Base-by-base conservation (phyloP, 2,113 vertebrate species). In the Varanus komodoensis region DNA sequence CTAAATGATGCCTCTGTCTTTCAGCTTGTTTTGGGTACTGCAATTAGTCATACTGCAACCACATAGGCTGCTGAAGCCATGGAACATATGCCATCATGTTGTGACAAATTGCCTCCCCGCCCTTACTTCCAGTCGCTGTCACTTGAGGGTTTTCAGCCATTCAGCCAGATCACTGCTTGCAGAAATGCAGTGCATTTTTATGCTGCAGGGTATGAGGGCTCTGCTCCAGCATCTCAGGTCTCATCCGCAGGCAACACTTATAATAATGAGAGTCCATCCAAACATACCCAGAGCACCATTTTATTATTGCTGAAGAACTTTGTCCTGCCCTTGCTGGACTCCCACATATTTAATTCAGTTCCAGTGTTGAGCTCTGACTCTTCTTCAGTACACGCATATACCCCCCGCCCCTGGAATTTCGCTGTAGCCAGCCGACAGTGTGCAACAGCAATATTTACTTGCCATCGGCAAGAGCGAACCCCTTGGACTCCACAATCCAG, bases 11-110 rank as follows among this genome's bases (percentile, higher is more conserved):
- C 44, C 44, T 85, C 54, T 69, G 38, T 79, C 32, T 85, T 50
- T 67, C 14, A 69, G 50, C 74, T 79, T 79, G 8, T 67, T 68
- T 68, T 78, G 48, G 57, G 64, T 89, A 85, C 64, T 84, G 64
- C 85, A 84, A 89, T 89, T 89, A 89, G 89, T 89, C 89, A 89
- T 64, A 77, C 44, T 52, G 74, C 57, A 34, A 78, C 52, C 89
- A 69, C 82, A 79, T 50, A 68, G 74, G 73, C 82, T 82, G 54
- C 61, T 77, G 44, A 77, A 78, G 73, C 69, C 71, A 77, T 84
- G 69, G 27, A 83, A 83, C 57, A 52, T 84, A 68, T 52, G 75
- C 73, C 73, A 84, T 68, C 57, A 32, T 67, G 9, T 19, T 67
- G 50, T 77, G 88, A 89, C 61, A 67, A 14, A 12, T 44, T 77